Evolutionary conservation across 2,888 invertebrate species (phyloP), one percentile per base, ranked within the genome.

Genomic region (Ormyrus nitidulus): DNA sequence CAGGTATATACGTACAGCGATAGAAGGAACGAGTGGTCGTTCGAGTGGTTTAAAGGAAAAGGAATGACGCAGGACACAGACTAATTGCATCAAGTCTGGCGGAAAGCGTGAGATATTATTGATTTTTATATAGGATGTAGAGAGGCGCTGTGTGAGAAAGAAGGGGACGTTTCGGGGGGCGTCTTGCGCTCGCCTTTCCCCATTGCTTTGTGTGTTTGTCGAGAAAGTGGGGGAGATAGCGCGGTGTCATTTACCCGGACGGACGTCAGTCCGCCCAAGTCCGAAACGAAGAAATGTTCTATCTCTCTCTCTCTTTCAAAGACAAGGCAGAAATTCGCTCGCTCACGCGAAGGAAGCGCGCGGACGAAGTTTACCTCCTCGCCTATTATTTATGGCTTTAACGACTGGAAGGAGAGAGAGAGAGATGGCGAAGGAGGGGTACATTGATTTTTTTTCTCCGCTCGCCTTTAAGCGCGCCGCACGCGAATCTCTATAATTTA

Each of bases 21-120:
- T 34, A 34, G 34, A 2, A 34, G 34, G 3, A 34, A 34, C 34
- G 34, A 34, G 34, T 34, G 2, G 34, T 34, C 34, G 34, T 4
- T 34, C 34, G 34, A 34, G 34, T 34, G 34, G 34, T 34, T 34
- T 34, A 34, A 34, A 34, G 34, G 34, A 34, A 34, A 34, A 34
- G 34, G 34, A 34, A 34, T 34, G 34, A 34, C 34, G 34, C 34
- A 34, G 34, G 34, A 34, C 34, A 34, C 34, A 0, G 34, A 34
- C 34, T 34, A 34, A 34, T 34, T 34, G 34, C 34, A 34, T 34
- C 34, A 34, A 34, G 34, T 34, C 34, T 34, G 34, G 34, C 86
- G 86, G 88, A 89, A 89, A 89, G 88, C 88, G 84, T 87, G 88
- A 90, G 90, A 90, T 89, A 88, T 90, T 90, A 90, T 90, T 90